Evolutionary conservation across 2,113 vertebrate genomes (phyloP).

Genomic region (Periophthalmodon schlosseri): DNA sequence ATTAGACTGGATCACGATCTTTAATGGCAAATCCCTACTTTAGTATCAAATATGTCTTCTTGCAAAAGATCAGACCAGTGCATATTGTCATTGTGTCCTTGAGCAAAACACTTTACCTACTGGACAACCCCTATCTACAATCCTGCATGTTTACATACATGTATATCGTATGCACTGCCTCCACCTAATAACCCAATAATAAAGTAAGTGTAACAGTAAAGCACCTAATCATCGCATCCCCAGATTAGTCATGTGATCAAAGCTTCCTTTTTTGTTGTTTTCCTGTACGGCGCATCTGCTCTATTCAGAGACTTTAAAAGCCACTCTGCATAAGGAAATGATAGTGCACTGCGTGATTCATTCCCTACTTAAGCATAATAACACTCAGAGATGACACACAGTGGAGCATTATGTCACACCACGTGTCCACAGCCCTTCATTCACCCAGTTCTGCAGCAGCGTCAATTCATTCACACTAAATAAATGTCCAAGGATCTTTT

Average conservation of each 20-base stretch:
- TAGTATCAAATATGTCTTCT: no score
- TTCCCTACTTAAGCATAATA: conserved; percentile 36
- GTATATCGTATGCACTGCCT: background rate
- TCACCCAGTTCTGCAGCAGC: conserved; percentile 5
- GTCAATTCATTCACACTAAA: conserved; percentile 12
- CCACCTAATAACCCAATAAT: background rate
- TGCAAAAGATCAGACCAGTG: background rate
- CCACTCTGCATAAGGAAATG: conserved; percentile 32
- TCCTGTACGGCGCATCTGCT: conserved; percentile 10
- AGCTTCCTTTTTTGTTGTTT: background rate
- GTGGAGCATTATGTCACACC: conserved; percentile 34
- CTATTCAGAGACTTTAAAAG: conserved; percentile 35
- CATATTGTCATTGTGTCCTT: background rate
- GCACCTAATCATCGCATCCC: background rate
- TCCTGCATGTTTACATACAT: no score
- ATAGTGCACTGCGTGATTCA: conserved; percentile 45
- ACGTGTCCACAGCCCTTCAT: conserved; percentile 20
- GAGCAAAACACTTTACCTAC: background rate
- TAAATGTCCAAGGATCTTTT: background rate
- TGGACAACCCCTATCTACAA: no score
- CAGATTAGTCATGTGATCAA: background rate
- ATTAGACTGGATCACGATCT: no score
- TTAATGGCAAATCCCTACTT: no score
- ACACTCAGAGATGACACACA: conserved; percentile 38
- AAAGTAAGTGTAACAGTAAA: background rate